Evolutionary conservation across 1,140 invertebrate genomes (phyloP).

Genomic region (Sminthurinus signatus): DNA sequence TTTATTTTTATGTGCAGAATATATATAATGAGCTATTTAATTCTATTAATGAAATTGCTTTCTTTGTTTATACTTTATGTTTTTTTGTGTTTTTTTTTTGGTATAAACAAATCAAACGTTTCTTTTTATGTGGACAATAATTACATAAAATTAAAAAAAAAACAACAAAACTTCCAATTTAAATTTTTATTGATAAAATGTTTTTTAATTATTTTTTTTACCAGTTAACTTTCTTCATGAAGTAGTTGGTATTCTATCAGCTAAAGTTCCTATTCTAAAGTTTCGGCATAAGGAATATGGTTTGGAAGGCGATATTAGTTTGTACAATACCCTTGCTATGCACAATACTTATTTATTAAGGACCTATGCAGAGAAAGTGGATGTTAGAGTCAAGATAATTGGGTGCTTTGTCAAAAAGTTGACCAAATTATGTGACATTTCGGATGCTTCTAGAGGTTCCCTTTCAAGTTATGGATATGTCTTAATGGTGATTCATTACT

Average conservation of each 20-base stretch:
- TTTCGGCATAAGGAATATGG: slow-evolving; percentile 49
- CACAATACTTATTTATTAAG: slow-evolving; percentile 54
- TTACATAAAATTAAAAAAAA: too few relatives aligned
- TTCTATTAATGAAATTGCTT: too few relatives aligned
- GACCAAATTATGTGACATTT: slow-evolving; percentile 58
- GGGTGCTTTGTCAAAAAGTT: slow-evolving; percentile 56
- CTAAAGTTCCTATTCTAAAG: slow-evolving; percentile 62
- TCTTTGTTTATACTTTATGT: too few relatives aligned
- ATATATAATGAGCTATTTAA: too few relatives aligned
- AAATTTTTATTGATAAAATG: too few relatives aligned
- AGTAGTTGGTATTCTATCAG: slow-evolving; percentile 53
- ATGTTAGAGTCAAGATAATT: slow-evolving; percentile 49
- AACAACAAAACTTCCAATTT: too few relatives aligned
- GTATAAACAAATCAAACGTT: too few relatives aligned
- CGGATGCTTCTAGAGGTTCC: slow-evolving; percentile 58
- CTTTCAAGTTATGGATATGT: slow-evolving; percentile 60
- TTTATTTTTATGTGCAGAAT: too few relatives aligned
- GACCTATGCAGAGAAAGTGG: slow-evolving; percentile 52
- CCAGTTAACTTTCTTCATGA: too few relatives aligned
- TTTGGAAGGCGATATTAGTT: slow-evolving; percentile 57
- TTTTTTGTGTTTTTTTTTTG: too few relatives aligned
- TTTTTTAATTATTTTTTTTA: too few relatives aligned
- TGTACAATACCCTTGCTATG: slow-evolving; percentile 56
- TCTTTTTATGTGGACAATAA: too few relatives aligned
- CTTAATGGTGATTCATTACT: slow-evolving; percentile 56